Evolutionary conservation across 2,888 invertebrate genomes (phyloP).

Genomic region (Ferdinandea cuprea): DNA sequence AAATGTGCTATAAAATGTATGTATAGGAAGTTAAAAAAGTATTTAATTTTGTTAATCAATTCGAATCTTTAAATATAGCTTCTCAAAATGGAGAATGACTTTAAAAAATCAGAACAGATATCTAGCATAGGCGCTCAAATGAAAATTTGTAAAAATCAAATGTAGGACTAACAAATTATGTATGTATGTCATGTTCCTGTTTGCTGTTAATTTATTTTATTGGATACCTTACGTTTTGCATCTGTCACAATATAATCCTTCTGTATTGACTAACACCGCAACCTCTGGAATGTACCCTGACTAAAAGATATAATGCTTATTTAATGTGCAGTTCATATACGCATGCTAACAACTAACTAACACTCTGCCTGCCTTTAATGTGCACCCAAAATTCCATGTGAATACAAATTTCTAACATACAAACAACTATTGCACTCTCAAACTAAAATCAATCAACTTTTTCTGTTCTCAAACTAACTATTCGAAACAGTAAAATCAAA

Average conservation of each 20-base stretch:
- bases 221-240: constrained; percentile 16
- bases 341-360: constrained; percentile 37
- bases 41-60: too few species aligned
- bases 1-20: too few species aligned
- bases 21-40: too few species aligned
- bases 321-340: constrained; percentile 44
- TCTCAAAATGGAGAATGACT: too few species aligned
- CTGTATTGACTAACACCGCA: constrained; percentile 30
- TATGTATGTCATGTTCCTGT: background rate
- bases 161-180: background rate
- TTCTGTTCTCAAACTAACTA: constrained; percentile 33
- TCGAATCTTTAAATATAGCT: too few species aligned
- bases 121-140: too few species aligned
- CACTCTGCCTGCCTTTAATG: constrained; percentile 49
- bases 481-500: constrained; percentile 38
- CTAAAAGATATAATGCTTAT: constrained; percentile 47
- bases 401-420: background rate
- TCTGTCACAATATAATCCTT: constrained; percentile 1
- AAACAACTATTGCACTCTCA: constrained; percentile 30
- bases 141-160: too few species aligned
- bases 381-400: constrained; percentile 17
- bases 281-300: constrained; percentile 33
- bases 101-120: too few species aligned
- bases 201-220: constrained; percentile 1
- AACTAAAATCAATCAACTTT: constrained; percentile 22